Base-by-base conservation (phyloP, 2,113 vertebrate genomes). In the rabbit (Oryctolagus cuniculus) region DNA sequence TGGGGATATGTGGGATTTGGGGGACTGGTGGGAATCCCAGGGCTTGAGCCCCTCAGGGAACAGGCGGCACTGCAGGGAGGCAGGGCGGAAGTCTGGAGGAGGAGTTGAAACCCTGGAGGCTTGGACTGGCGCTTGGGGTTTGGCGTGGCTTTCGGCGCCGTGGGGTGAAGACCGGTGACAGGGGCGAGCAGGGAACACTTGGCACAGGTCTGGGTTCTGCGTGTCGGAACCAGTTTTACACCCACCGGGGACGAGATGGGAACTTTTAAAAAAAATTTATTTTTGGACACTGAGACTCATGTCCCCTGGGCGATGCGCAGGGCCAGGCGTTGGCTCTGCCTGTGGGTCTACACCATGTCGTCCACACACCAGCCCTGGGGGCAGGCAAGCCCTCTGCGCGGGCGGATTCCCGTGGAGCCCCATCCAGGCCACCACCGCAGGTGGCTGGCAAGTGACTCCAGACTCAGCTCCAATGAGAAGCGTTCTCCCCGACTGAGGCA, bases 401-500 rank as follows among this genome's bases (percentile, higher is more conserved):
- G 13, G 36, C 0, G 55, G 9, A 36, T 27, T 53, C 82, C 21
- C 70, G 61, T n/a, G n/a, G 17, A 21, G 6, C 69, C 5, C 6
- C n/a, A 4, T 31, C 51, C 10, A 29, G 4, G 55, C 55, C 19
- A 8, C 44, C 44, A 44, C 44, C 44, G 44, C 7, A 34, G 58
- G 16, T 13, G 61, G 85, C 25, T 2, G n/a, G 19, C 4, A n/a
- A n/a, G n/a, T n/a, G n/a, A n/a, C n/a, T n/a, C 61, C 6, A 61
- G 55, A 81, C n/a, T 81, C 55, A 31, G 15, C 51, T 69, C 55
- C 70, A 24, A 12, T 44, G 81, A 58, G 31, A 61, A 64, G 77
- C 44, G 6, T n/a, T 49, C 31, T 70, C 27, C 10, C 12, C 0
- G 1, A 6, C 13, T 15, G 1, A 21, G 19, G 72, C 27, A 10